These are phyloP conservation scores for Ischnus inquisitorius DNA, from an alignment of 2,888 invertebrate genomes.

Conservation along the genomic window DNA sequence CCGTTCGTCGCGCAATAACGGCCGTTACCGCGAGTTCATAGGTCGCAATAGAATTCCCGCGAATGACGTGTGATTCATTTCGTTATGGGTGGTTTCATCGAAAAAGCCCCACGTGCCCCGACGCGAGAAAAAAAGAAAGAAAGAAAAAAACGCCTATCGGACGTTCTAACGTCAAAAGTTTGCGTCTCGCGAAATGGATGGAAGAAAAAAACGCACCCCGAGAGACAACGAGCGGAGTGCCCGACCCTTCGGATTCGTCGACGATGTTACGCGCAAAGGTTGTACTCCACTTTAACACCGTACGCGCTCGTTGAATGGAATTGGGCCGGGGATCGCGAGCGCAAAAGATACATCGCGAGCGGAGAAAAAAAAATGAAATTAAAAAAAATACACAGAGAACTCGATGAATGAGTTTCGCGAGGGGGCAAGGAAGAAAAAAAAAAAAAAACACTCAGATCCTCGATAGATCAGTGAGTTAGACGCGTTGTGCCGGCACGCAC, in stretches of 20 bases:
- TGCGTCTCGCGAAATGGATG: neutral
- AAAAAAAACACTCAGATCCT: slow-evolving; percentile 8
- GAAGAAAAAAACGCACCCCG: slow-evolving; percentile 1
- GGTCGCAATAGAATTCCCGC: slow-evolving; percentile 21
- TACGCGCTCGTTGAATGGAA: slow-evolving; percentile 1
- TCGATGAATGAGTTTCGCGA: neutral
- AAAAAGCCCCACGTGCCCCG: neutral
- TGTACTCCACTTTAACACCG: slow-evolving; percentile 14
- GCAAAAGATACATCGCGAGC: neutral
- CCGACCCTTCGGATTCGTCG: neutral
- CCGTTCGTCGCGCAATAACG: slow-evolving; percentile 8
- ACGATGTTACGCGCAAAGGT: slow-evolving; percentile 18
- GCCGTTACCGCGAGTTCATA: neutral
- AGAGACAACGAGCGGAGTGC: neutral
- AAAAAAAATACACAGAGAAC: neutral
- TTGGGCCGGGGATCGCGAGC: neutral
- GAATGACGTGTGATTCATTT: slow-evolving; percentile 36
- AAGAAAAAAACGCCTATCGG: neutral
- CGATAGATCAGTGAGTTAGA: slow-evolving; percentile 30
- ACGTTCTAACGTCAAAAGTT: neutral
- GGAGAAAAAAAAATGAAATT: neutral
- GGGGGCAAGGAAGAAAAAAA: neutral
- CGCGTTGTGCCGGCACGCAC: slow-evolving; percentile 76
- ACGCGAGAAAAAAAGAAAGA: slow-evolving; percentile 13
- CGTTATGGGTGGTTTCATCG: slow-evolving; percentile 15